A percentile compares a stretch with the other conserved stretches of the same genome.
Conservation (phyloP, 2,113 vertebrate species). For the Odocoileus hemionus region DNA sequence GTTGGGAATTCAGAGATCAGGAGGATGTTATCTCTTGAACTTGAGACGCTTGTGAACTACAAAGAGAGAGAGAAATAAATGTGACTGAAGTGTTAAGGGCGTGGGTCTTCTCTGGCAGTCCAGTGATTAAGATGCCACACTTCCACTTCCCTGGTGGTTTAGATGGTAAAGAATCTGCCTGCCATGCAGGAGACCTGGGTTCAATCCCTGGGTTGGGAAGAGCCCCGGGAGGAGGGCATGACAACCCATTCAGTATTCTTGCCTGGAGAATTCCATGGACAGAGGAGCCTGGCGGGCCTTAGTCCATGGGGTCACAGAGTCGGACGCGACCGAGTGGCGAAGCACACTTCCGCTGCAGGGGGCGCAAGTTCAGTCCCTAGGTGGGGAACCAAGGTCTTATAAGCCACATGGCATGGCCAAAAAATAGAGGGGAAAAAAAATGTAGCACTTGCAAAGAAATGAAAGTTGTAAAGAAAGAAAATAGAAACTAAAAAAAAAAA, state of each 20-base stretch:
- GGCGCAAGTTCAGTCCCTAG: background rate
- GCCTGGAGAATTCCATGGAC: background rate
- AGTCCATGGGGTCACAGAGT: background rate
- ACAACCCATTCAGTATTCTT: background rate
- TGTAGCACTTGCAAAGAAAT: background rate
- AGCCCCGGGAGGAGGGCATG: background rate
- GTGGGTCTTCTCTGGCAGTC: background rate
- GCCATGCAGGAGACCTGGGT: background rate
- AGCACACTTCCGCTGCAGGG: background rate
- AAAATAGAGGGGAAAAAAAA: background rate
- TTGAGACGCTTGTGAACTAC: background rate
- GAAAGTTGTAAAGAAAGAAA: background rate
- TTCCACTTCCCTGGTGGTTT: background rate
- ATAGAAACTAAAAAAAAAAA: background rate
- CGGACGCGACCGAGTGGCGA: accelerated
- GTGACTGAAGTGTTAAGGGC: background rate
- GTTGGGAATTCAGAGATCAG: background rate
- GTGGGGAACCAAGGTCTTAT: background rate
- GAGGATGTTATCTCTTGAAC: background rate
- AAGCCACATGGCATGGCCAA: background rate
- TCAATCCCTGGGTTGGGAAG: background rate
- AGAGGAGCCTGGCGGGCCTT: background rate
- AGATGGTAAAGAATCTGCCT: background rate
- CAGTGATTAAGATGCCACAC: background rate
- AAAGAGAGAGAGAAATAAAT: background rate